Percentiles rank a stretch among this genome's conserved stretches.
These are phyloP conservation scores for Siphamia tubifer DNA, from an alignment of 2,113 vertebrate species.

Conservation along the genomic window DNA sequence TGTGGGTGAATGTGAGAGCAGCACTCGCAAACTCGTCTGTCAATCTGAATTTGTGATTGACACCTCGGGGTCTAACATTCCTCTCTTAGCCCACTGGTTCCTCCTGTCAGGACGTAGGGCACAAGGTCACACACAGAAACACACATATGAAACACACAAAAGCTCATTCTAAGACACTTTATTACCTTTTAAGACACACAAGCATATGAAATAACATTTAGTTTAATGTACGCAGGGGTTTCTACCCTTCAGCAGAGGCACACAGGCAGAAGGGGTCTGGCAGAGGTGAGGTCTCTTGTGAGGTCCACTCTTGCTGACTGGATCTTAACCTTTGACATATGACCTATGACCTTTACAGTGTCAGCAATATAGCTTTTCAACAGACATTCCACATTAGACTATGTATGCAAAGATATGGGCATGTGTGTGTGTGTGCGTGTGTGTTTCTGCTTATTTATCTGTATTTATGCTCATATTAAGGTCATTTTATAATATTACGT, in stretches of 20 bases:
- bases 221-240: slow-evolving; percentile 2
- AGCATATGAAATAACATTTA: not conserved
- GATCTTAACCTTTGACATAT: slow-evolving; percentile 57
- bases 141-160: not conserved
- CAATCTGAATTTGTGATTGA: slow-evolving; percentile 70
- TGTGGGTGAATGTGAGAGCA: slow-evolving; percentile 69
- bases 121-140: slow-evolving; percentile 38
- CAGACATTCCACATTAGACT: not conserved
- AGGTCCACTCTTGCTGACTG: slow-evolving; percentile 58
- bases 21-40: slow-evolving; percentile 65
- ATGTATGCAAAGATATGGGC: not conserved
- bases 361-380: slow-evolving; percentile 52
- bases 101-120: slow-evolving; percentile 65
- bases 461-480: not conserved
- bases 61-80: slow-evolving; percentile 55
- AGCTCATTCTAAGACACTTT: not conserved
- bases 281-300: slow-evolving; percentile 32
- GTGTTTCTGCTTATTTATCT: not conserved
- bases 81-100: slow-evolving; percentile 54
- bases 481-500: not conserved
- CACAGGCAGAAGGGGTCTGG: not conserved
- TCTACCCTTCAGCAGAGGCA: not conserved
- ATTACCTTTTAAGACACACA: not conserved
- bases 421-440: not conserved
- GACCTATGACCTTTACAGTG: slow-evolving; percentile 54